These are phyloP conservation scores for Himalopsyche japonica DNA, from an alignment of 2,888 invertebrate genomes.

Conservation along the genomic window DNA sequence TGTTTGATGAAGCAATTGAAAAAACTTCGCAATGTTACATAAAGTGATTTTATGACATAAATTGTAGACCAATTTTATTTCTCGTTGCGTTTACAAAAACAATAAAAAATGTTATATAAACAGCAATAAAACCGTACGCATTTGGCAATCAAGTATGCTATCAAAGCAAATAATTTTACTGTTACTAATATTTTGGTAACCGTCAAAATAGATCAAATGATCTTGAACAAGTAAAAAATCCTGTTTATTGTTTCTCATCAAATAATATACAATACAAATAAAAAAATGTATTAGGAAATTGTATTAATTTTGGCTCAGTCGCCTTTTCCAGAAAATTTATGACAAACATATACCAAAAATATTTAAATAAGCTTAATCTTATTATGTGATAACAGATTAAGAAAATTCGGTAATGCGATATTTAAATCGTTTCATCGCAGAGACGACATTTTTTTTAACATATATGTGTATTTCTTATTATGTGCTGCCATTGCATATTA, in stretches of 20 bases:
- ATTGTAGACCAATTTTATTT: neutral
- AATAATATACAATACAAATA: too few relatives aligned
- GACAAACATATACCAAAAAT: too few relatives aligned
- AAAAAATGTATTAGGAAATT: too few relatives aligned
- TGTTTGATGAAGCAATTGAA: neutral
- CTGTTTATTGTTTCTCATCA: neutral
- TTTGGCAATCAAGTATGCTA: neutral
- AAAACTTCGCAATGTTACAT: neutral
- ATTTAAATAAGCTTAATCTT: too few relatives aligned
- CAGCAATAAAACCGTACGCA: constrained; percentile 1
- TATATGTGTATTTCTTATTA: too few relatives aligned
- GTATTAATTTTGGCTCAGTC: too few relatives aligned
- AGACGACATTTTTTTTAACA: too few relatives aligned
- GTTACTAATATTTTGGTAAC: neutral
- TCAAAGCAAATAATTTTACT: neutral
- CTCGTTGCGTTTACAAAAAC: neutral
- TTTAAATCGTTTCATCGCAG: too few relatives aligned
- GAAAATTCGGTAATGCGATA: too few relatives aligned
- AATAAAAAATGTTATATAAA: neutral
- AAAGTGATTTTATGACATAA: neutral
- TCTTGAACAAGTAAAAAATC: neutral
- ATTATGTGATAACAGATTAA: too few relatives aligned
- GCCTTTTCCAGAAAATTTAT: too few relatives aligned
- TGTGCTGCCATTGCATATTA: too few relatives aligned
- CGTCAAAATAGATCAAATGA: neutral